Base-by-base conservation (phyloP, 2,113 vertebrate genomes). In the Corynorhinus townsendii region DNA sequence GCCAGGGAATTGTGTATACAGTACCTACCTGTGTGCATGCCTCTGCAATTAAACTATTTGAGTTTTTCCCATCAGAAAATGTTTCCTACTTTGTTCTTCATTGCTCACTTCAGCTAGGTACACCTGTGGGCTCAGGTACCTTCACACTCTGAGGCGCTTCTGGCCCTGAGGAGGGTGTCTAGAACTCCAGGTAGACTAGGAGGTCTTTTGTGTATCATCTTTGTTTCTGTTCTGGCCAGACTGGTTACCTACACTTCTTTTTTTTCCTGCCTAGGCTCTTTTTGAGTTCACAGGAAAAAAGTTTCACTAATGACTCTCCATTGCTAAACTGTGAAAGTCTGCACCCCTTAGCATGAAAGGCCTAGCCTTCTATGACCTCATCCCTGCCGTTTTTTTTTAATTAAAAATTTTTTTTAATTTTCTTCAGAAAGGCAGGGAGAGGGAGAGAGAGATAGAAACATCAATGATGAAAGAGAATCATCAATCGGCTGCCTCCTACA, bases 1-100 rank as follows among this genome's bases (percentile, higher is more conserved):
- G 93, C 89, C 82, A 90, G n/a, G n/a, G 24, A n/a, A 77, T 40
- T 91, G 82, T 96, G 88, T 62, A 82, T 38, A 72, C 35, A 82
- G 52, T 30, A 40, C 40, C 68, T 73, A 56, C 66, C n/a, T 85
- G 28, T 38, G 15, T 59, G 68, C 8, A 0, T 8, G 59, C 72
- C 72, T 77, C 72, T 89, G 86, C 91, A 91, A 6, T 30, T 38
- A 35, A 88, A 54, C 62, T 86, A 49, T 56, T 40, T 86, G 76
- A 86, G 33, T 52, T 85, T 56, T 66, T 86, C 40, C 79, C 59
- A 80, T 71, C 30, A 69, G 87, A 59, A 94, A 94, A 82, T 75
- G 69, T 66, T 93, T 93, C 76, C 72, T 17, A 8, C 64, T 93
- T 96, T 77, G 77, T 71, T 94, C 54, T 83, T 88, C 26, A 11